phyloP scores from a whole-genome alignment of 2,888 invertebrate genomes.

The Melanargia galathea region DNA sequence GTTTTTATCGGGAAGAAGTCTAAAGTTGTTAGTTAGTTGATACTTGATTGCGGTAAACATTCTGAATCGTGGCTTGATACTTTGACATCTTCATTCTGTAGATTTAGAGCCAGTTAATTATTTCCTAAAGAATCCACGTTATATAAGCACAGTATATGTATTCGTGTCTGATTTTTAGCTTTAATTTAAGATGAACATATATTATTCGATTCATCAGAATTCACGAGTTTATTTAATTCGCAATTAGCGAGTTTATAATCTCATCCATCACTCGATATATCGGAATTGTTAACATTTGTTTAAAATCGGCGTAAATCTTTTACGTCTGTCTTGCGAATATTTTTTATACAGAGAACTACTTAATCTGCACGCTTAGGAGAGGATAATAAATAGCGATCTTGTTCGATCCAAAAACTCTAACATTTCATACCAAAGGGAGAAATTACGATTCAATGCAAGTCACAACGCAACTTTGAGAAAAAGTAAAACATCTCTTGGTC shows the following conservation, averaged over 20 bases:
- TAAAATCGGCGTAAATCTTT: conserved; percentile 53
- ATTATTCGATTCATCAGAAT: neutral
- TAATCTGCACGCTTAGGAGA: neutral
- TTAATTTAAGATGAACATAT: neutral
- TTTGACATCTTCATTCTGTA: too few species aligned
- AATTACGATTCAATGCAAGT: too few species aligned
- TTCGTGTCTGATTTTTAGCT: neutral
- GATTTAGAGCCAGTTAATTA: too few species aligned
- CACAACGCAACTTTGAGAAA: too few species aligned
- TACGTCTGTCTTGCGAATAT: conserved; percentile 52
- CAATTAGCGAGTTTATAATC: conserved; percentile 10
- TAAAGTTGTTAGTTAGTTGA: too few species aligned
- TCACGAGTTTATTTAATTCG: conserved; percentile 2
- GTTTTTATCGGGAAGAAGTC: too few species aligned
- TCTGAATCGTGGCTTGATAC: too few species aligned
- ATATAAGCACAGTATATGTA: neutral
- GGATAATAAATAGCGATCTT: neutral
- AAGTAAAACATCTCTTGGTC: too few species aligned
- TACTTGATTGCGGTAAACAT: too few species aligned
- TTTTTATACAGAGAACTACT: conserved; percentile 49
- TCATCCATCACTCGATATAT: conserved; percentile 30
- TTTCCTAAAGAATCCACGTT: neutral
- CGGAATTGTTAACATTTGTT: conserved; percentile 48
- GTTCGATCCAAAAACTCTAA: neutral
- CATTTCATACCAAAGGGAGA: too few species aligned